phyloP scores from a whole-genome alignment of 2,888 invertebrate species.

The Leucania comma region DNA sequence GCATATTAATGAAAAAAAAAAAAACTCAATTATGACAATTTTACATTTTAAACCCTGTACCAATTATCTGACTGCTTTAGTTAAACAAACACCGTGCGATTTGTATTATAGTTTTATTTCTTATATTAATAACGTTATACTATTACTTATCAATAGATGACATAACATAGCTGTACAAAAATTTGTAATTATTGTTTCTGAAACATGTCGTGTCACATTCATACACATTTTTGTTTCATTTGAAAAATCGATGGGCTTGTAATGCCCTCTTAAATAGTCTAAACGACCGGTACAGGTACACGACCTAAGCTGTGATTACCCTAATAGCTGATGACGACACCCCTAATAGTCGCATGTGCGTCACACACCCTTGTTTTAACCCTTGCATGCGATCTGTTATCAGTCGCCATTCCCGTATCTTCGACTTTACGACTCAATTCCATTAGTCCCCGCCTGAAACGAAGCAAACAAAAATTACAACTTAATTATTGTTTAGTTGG shows the following conservation, averaged over 20 bases:
- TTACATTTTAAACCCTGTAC: too few relatives aligned
- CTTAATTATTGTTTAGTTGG: slow-evolving; percentile 74
- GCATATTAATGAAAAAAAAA: too few relatives aligned
- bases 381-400: slow-evolving; percentile 49
- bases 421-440: slow-evolving; percentile 62
- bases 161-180: not conserved
- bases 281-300: not conserved
- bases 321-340: slow-evolving; percentile 13
- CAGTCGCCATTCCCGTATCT: slow-evolving; percentile 44
- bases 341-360: slow-evolving; percentile 23
- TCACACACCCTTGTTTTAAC: slow-evolving; percentile 28
- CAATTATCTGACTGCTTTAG: not conserved
- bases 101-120: not conserved
- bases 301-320: slow-evolving; percentile 6
- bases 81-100: not conserved
- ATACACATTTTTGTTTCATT: not conserved
- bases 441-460: slow-evolving; percentile 68
- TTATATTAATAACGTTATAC: not conserved
- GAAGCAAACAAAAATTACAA: slow-evolving; percentile 80
- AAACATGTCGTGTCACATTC: not conserved
- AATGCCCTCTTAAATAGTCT: not conserved
- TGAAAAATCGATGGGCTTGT: not conserved
- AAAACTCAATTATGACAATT: too few relatives aligned
- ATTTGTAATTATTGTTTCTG: not conserved
- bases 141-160: not conserved